Evolutionary conservation across 2,797 vertebrate species (phyloP).

Genomic region (Uromys caudimaculatus): DNA sequence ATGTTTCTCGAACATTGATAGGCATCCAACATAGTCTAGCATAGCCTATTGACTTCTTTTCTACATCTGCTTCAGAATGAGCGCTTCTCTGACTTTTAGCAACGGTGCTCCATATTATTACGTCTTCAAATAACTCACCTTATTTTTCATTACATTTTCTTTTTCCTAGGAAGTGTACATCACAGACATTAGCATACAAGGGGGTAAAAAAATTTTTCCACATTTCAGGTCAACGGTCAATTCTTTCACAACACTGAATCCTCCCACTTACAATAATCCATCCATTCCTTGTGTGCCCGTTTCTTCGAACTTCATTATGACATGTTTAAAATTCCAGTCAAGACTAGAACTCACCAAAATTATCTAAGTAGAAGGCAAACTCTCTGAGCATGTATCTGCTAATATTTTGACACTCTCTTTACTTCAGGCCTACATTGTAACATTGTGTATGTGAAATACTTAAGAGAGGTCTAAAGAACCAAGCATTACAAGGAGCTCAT

Average conservation of each 20-base stretch:
- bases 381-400: background rate
- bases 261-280: background rate
- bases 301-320: background rate
- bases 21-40: background rate
- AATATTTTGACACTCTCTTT: background rate
- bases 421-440: background rate
- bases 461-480: background rate
- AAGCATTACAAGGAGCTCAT: background rate
- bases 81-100: background rate
- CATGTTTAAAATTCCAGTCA: background rate
- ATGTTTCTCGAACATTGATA: background rate
- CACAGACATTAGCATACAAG: background rate
- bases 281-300: background rate
- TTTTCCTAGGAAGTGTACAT: conserved; percentile 8
- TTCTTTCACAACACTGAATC: background rate
- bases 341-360: background rate
- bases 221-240: conserved; percentile 3
- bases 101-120: background rate
- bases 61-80: background rate
- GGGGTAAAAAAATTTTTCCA: background rate
- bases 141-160: background rate
- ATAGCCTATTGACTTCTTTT: conserved; percentile 2
- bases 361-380: background rate
- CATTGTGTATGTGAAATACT: background rate
- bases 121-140: background rate